phyloP scores from a whole-genome alignment of 2,113 vertebrate species.

The Thinocorus orbignyianus region DNA sequence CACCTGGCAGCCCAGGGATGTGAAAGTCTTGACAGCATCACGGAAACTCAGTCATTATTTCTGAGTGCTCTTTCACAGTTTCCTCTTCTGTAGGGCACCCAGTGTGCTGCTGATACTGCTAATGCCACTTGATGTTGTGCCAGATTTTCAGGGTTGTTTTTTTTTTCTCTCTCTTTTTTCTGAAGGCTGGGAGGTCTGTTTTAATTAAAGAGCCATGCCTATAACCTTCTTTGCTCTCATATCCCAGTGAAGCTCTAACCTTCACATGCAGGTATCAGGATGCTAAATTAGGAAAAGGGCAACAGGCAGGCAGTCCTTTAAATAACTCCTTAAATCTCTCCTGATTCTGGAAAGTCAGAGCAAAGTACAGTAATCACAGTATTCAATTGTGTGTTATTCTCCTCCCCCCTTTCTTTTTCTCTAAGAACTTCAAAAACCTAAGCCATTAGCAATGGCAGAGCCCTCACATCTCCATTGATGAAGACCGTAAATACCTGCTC shows the following conservation, averaged over 20 bases:
- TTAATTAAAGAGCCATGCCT: slow-evolving; percentile 29
- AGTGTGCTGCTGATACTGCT: slow-evolving; percentile 2
- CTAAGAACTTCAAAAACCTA: background rate
- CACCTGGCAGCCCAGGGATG: slow-evolving; percentile 32
- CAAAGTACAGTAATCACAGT: background rate
- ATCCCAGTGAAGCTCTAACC: background rate
- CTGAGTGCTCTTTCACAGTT: background rate
- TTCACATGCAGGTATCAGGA: background rate
- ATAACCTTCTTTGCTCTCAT: background rate
- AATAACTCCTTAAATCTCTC: background rate
- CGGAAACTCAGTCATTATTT: slow-evolving; percentile 51
- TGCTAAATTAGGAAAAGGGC: background rate
- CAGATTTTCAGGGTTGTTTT: background rate
- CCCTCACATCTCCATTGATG: background rate
- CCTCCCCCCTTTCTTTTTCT: background rate
- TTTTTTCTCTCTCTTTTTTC: background rate
- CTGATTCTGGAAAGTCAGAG: background rate
- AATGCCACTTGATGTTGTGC: background rate
- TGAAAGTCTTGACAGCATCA: slow-evolving; percentile 45
- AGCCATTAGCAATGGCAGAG: background rate
- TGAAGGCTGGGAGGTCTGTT: slow-evolving; percentile 14
- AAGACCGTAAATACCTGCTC: background rate
- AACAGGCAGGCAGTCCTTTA: background rate
- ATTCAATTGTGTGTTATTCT: background rate
- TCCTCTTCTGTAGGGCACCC: slow-evolving; percentile 6